Evolutionary conservation across 2,113 vertebrate species (phyloP), one percentile per base, ranked within the genome.

Genomic region (Cyprinus carpio): DNA sequence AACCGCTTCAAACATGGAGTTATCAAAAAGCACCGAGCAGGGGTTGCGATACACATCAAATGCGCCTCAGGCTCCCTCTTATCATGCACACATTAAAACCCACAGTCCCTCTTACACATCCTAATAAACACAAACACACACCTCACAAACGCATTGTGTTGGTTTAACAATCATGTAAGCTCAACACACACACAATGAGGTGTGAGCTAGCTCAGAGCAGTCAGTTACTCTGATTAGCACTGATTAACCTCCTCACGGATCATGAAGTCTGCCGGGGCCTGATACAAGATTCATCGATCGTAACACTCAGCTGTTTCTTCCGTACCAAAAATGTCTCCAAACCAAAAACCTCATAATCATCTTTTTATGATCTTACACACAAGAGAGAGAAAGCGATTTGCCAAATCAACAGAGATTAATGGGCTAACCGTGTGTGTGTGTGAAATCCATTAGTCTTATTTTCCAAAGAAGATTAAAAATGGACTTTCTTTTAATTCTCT

Each of bases 401-500:
- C 81, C 87, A 92, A 93, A 94, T 92, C 91, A 92, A 91, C 90
- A 91, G 87, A 89, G 93, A 91, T 91, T 89, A 92, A 91, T 91
- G 88, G 85, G 86, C 89, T 90, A 87, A 75, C 76, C 43, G 46
- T 69, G 74, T 81, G 46, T 58, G 56, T 77, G 29, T 58, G 49
- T 67, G 49, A 89, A 90, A 89, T 88, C 88, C 90, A 83, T 89
- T 87, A 82, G 88, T 90, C 89, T 90, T 90, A 89, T 87, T 64
- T 81, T 84, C 87, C 89, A 88, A 91, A 90, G 84, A 93, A 91
- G 90, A 92, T 92, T 88, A 91, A 86, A 91, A 90, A 92, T 84
- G 81, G 88, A 81, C 89, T 89, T 92, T 79, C 86, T 90, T 85
- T 88, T 87, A 89, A 89, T 84, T 90, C 86, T 90, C 88, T 91